Percentiles rank a stretch among this genome's conserved stretches.
phyloP scores from a whole-genome alignment of 2,888 invertebrate species.

The Scaeva pyrastri region DNA sequence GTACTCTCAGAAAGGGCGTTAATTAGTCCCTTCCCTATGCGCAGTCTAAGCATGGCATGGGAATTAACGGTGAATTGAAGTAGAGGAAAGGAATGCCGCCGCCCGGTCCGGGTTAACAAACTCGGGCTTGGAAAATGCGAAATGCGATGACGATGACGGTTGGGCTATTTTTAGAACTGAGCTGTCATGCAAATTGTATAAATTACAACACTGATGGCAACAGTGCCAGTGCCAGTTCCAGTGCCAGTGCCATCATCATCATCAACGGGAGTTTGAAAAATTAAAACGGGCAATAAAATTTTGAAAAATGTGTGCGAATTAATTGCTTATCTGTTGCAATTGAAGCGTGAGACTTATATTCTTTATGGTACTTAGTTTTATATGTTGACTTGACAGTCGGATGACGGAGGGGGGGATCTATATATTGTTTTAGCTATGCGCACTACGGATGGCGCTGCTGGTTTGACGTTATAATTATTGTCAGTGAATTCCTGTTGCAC shows the following conservation, averaged over 20 bases:
- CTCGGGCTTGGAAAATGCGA: conserved; percentile 56
- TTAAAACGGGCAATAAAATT: conserved; percentile 61
- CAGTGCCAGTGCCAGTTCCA: conserved; percentile 3
- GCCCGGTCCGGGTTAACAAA: conserved; percentile 63
- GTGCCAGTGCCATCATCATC: background rate
- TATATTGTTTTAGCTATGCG: no score
- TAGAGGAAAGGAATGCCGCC: conserved; percentile 59
- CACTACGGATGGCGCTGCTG: no score
- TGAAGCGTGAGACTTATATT: conserved; percentile 59
- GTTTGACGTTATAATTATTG: no score
- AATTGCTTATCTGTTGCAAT: conserved; percentile 74
- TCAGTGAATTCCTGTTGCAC: no score
- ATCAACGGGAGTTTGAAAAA: background rate
- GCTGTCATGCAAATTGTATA: conserved; percentile 72
- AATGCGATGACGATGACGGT: conserved; percentile 63
- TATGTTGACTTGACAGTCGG: no score
- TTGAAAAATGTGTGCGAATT: conserved; percentile 66
- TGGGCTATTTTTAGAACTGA: conserved; percentile 66
- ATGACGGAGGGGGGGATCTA: no score
- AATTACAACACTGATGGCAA: conserved; percentile 21
- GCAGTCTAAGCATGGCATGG: conserved; percentile 28
- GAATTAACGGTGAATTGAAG: conserved; percentile 67
- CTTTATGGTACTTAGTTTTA: background rate
- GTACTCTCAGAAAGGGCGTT: conserved; percentile 59
- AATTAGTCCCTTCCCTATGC: conserved; percentile 62